phyloP scores from a whole-genome alignment of 2,113 vertebrate species.

The Dicrurus megarhynchus region DNA sequence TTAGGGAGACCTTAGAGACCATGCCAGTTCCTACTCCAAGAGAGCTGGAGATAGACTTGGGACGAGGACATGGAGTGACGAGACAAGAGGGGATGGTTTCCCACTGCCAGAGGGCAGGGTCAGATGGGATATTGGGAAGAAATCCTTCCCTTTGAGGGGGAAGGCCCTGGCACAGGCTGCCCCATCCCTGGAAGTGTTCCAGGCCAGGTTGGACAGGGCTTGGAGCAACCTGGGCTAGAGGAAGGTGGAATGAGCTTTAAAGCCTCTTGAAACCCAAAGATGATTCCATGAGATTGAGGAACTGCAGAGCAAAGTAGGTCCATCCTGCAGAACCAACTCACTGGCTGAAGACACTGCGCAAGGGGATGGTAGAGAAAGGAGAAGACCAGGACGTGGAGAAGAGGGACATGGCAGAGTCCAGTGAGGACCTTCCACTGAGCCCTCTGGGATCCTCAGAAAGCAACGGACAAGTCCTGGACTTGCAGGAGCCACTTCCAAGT shows the following conservation, averaged over 20 bases:
- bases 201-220: not conserved
- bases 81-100: not conserved
- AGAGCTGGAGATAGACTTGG: not conserved
- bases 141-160: not conserved
- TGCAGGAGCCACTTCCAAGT: not conserved
- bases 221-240: not conserved
- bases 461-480: accelerated
- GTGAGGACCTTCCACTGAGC: not conserved
- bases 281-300: not conserved
- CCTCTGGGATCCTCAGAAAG: not conserved
- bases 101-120: not conserved
- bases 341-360: accelerated
- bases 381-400: accelerated
- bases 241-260: not conserved
- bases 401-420: not conserved
- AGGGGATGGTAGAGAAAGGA: not conserved
- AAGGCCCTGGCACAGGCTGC: accelerated
- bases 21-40: not conserved
- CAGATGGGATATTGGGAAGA: not conserved
- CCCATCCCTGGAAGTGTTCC: not conserved
- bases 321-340: not conserved
- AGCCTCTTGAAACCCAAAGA: not conserved
- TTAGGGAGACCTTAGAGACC: not conserved
- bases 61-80: not conserved
- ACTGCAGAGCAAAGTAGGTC: not conserved